phyloP scores from a whole-genome alignment of 2,888 invertebrate species.

The Drosophila atripex region DNA sequence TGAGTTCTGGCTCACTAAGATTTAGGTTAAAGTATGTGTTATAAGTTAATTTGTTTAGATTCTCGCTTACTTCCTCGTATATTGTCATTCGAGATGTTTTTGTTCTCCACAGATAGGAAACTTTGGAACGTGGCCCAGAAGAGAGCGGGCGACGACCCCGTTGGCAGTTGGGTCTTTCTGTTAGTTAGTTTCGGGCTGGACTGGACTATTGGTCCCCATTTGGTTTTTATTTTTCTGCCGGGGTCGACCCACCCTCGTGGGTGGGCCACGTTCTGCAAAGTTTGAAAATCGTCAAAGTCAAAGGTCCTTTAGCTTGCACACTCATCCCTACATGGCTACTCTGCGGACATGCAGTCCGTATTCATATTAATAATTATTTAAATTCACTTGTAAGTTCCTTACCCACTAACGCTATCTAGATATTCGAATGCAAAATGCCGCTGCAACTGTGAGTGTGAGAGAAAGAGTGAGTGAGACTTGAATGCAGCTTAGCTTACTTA shows the following conservation, averaged over 20 bases:
- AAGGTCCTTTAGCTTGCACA: constrained; percentile 1
- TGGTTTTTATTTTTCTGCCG: constrained; percentile 21
- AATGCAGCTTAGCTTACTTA: constrained; percentile 36
- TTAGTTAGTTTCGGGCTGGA: constrained; percentile 39
- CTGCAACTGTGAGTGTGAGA: constrained; percentile 63
- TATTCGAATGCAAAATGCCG: constrained; percentile 60
- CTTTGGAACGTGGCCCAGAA: constrained; percentile 5
- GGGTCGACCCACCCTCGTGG: background rate
- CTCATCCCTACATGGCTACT: background rate
- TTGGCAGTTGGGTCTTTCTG: constrained; percentile 30
- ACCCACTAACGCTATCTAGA: constrained; percentile 55
- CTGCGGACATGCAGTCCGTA: constrained; percentile 7
- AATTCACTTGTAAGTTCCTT: constrained; percentile 66
- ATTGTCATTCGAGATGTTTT: constrained; percentile 61
- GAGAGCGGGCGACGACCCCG: background rate
- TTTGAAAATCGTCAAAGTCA: background rate
- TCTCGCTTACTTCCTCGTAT: constrained; percentile 54
- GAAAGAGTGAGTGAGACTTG: constrained; percentile 30
- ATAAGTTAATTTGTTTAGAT: constrained; percentile 41
- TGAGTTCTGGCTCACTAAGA: constrained; percentile 46
- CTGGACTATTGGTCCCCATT: constrained; percentile 48
- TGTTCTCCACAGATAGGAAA: constrained; percentile 29
- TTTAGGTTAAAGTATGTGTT: constrained; percentile 29
- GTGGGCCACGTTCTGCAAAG: constrained; percentile 5
- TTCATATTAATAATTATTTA: constrained; percentile 44